These are phyloP conservation scores for Syngnathoides biaculeatus DNA, from an alignment of 2,113 vertebrate genomes.

Conservation along the genomic window DNA sequence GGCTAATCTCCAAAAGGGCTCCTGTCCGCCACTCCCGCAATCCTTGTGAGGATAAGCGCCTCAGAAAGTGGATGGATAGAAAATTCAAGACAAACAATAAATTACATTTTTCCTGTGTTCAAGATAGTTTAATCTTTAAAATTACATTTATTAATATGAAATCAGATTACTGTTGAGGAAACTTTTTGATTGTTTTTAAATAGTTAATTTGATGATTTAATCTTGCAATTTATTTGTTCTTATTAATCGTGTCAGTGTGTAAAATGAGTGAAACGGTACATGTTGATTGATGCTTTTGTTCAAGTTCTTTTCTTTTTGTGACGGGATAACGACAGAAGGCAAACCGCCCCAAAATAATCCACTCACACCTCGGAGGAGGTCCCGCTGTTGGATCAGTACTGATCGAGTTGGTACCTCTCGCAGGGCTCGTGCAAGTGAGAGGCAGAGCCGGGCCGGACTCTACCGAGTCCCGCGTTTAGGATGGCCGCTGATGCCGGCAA, in stretches of 20 bases:
- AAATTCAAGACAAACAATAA: too few relatives aligned
- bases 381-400: not conserved
- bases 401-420: constrained; percentile 27
- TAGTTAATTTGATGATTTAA: too few relatives aligned
- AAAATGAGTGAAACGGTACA: not conserved
- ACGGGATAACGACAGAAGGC: not conserved
- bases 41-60: too few relatives aligned
- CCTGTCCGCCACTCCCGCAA: too few relatives aligned
- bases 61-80: too few relatives aligned
- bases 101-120: too few relatives aligned
- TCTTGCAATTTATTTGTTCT: not conserved
- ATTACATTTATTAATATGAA: too few relatives aligned
- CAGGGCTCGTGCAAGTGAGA: constrained; percentile 79
- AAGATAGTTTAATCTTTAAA: too few relatives aligned
- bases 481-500: constrained; percentile 95
- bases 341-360: not conserved
- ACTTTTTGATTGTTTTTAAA: too few relatives aligned
- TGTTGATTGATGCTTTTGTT: not conserved
- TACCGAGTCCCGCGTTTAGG: constrained; percentile 86
- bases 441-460: constrained; percentile 64
- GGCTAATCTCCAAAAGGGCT: too few relatives aligned
- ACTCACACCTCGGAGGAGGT: not conserved
- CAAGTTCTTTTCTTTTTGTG: not conserved
- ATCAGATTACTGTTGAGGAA: too few relatives aligned
- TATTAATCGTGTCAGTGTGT: not conserved